Conservation (phyloP, 2,113 vertebrate species). For the Prionailurus viverrinus region DNA sequence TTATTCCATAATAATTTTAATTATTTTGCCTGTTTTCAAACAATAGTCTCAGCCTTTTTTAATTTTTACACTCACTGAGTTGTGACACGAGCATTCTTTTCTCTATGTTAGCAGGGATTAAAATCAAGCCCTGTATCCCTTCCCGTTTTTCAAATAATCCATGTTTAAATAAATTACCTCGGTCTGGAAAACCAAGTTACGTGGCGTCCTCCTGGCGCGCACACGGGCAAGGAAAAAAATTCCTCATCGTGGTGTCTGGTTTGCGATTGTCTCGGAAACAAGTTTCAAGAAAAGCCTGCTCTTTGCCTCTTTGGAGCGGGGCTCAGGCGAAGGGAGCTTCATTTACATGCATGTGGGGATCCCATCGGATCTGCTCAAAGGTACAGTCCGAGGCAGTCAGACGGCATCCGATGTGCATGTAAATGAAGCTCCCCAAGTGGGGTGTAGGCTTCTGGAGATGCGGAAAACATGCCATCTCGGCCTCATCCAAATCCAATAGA, state of each 20-base stretch:
- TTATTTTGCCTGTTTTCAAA: conserved; percentile 92
- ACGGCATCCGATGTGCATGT: conserved; percentile 88
- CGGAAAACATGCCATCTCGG: conserved; percentile 85
- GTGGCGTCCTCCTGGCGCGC: conserved; percentile 83
- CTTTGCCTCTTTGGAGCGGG: conserved; percentile 83
- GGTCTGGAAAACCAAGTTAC: conserved; percentile 87
- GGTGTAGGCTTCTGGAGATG: conserved; percentile 86
- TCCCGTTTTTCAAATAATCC: conserved; percentile 87
- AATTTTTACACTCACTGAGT: conserved; percentile 91
- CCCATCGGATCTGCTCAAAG: conserved; percentile 90
- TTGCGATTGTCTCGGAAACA: conserved; percentile 87
- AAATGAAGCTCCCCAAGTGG: conserved; percentile 89
- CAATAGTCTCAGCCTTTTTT: conserved; percentile 90
- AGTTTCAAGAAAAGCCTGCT: conserved; percentile 88
- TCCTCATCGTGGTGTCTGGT: conserved; percentile 84
- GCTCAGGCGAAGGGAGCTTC: conserved; percentile 86
- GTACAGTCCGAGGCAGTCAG: conserved; percentile 91
- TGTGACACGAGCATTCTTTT: conserved; percentile 90
- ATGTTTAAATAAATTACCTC: conserved; percentile 90
- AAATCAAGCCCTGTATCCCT: conserved; percentile 90
- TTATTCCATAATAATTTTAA: conserved; percentile 94
- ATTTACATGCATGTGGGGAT: conserved; percentile 90
- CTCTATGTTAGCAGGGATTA: conserved; percentile 89
- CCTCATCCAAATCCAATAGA: conserved; percentile 87
- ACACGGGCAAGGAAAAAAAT: conserved; percentile 73